Conservation (phyloP, 2,888 invertebrate species). For the Epirrita christyi region DNA sequence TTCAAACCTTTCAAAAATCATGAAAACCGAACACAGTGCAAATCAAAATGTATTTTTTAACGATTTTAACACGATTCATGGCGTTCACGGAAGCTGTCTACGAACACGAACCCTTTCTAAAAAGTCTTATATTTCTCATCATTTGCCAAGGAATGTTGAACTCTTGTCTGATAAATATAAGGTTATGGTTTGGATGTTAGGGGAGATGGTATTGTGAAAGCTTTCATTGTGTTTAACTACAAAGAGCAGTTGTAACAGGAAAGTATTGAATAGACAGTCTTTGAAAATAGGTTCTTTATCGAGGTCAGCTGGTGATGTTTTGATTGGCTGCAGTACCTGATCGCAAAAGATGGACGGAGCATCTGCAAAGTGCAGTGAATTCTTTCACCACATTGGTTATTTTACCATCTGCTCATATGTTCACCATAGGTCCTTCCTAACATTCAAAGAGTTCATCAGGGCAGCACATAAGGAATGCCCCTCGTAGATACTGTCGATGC, state of each 20-base stretch:
- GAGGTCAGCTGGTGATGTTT: slow-evolving; percentile 4
- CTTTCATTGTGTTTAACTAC: slow-evolving; percentile 19
- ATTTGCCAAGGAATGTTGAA: neutral
- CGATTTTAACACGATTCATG: slow-evolving; percentile 13
- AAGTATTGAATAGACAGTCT: slow-evolving; percentile 21
- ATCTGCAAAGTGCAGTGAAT: no score
- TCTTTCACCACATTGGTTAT: no score
- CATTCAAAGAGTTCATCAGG: no score
- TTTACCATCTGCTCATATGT: no score
- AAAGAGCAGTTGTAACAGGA: slow-evolving; percentile 16
- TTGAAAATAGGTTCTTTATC: slow-evolving; percentile 15
- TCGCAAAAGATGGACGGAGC: no score
- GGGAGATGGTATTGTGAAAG: slow-evolving; percentile 4
- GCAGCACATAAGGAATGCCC: no score
- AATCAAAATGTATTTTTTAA: slow-evolving; percentile 15
- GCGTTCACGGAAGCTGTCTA: neutral
- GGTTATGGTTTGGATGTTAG: neutral
- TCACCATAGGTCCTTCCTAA: no score
- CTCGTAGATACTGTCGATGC: no score
- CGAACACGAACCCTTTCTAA: neutral
- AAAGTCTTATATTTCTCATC: neutral
- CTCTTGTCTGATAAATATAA: neutral
- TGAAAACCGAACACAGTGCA: neutral
- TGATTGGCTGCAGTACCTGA: neutral
- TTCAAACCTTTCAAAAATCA: neutral